Conservation (phyloP, 2,888 invertebrate genomes). For the Drosophila stalkeri region DNA sequence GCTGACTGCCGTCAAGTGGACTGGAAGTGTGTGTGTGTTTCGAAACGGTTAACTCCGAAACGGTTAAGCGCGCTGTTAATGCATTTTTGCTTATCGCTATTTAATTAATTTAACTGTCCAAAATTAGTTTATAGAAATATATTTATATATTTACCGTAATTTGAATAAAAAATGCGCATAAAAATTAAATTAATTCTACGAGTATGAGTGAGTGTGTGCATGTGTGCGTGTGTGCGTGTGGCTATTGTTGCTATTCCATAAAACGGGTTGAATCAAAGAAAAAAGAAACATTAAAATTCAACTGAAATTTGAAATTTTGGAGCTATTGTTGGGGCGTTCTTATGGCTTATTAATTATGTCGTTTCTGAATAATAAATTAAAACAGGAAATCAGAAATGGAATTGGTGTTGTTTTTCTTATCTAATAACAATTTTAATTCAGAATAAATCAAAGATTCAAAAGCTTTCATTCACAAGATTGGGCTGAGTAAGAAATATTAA, state of each 20-base stretch:
- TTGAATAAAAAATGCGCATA: conserved; percentile 66
- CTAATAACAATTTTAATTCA: background rate
- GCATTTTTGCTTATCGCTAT: conserved; percentile 44
- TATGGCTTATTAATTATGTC: conserved; percentile 50
- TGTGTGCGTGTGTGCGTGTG: background rate
- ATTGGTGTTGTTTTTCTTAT: background rate
- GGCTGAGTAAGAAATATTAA: conserved; percentile 42
- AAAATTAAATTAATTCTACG: conserved; percentile 65
- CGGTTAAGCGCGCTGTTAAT: conserved; percentile 41
- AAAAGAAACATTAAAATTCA: conserved; percentile 1
- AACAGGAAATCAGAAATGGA: conserved; percentile 40
- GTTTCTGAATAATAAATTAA: conserved; percentile 21
- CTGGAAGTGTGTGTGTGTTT: conserved; percentile 51
- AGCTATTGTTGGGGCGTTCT: conserved; percentile 36
- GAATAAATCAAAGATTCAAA: conserved; percentile 59
- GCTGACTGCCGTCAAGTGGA: conserved; percentile 59
- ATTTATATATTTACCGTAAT: conserved; percentile 47
- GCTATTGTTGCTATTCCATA: conserved; percentile 39
- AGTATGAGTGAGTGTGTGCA: background rate
- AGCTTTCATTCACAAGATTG: conserved; percentile 31
- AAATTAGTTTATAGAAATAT: conserved; percentile 39
- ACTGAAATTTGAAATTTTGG: conserved; percentile 19
- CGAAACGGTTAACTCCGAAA: conserved; percentile 72
- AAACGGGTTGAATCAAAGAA: conserved; percentile 34
- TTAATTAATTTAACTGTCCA: conserved; percentile 59